These are phyloP conservation scores for Rotaria macrura DNA, from an alignment of 2,888 invertebrate species.

Conservation along the genomic window DNA sequence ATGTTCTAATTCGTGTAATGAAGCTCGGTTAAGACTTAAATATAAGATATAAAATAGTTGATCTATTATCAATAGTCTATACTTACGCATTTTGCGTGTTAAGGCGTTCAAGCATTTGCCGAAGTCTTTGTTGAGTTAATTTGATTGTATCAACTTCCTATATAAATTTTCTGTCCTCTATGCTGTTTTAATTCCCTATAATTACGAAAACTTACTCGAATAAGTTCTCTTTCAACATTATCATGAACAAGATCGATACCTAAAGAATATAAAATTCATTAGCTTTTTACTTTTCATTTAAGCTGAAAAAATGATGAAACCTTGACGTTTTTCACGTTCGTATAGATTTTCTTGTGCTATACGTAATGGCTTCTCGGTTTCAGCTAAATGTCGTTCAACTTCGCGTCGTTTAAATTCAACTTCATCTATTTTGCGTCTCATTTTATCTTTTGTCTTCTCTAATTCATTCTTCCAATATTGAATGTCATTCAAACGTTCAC, in stretches of 20 bases:
- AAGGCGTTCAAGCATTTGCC: constrained; percentile 59
- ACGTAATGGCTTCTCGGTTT: constrained; percentile 78
- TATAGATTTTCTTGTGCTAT: constrained; percentile 86
- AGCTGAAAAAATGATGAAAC: background rate
- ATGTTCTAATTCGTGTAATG: constrained; percentile 68
- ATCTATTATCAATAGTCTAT: too few species aligned
- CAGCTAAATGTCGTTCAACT: constrained; percentile 62
- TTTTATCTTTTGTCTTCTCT: constrained; percentile 27
- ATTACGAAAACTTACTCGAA: constrained; percentile 52
- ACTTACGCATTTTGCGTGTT: constrained; percentile 33
- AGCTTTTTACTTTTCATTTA: too few species aligned
- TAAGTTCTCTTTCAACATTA: constrained; percentile 69
- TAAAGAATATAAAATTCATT: background rate
- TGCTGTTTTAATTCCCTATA: background rate
- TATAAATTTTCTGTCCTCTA: background rate
- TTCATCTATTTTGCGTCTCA: constrained; percentile 58
- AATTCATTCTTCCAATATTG: constrained; percentile 72
- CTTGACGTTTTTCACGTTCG: constrained; percentile 75
- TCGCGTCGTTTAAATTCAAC: constrained; percentile 65
- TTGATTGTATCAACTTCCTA: constrained; percentile 70
- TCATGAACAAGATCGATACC: constrained; percentile 79
- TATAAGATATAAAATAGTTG: background rate
- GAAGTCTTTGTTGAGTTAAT: constrained; percentile 67
- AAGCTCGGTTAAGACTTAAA: constrained; percentile 46
- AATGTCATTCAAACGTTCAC: constrained; percentile 75